A percentile compares a stretch with the other conserved stretches of the same genome.
These are phyloP conservation scores for Magallana gigas DNA, from an alignment of 1,140 invertebrate species.

Conservation along the genomic window DNA sequence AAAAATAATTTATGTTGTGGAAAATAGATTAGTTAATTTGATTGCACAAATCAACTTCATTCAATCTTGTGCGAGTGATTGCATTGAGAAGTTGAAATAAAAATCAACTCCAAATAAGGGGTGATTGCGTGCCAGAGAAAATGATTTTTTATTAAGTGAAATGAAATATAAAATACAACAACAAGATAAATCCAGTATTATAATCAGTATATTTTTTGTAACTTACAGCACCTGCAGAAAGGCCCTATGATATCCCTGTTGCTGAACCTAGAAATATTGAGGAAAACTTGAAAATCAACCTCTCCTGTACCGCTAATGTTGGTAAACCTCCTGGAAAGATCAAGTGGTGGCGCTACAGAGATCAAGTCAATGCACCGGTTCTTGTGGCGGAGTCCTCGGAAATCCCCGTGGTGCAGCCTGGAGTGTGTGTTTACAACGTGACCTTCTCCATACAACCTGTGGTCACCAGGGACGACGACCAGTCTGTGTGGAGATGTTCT, in stretches of 20 bases:
- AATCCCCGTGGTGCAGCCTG: background rate
- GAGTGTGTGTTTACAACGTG: background rate
- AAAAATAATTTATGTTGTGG: too few species aligned
- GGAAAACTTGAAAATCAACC: background rate
- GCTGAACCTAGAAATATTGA: background rate
- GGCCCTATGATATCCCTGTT: background rate
- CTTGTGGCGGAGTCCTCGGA: background rate
- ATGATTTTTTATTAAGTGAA: too few species aligned
- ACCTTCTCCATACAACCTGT: background rate
- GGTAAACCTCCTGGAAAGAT: slow-evolving; percentile 26
- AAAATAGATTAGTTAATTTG: too few species aligned
- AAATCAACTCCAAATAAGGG: too few species aligned
- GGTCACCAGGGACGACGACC: slow-evolving; percentile 7
- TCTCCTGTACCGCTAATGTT: slow-evolving; percentile 3
- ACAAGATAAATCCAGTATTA: too few species aligned
- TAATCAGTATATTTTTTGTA: too few species aligned
- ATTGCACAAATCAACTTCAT: too few species aligned
- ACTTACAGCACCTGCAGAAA: background rate
- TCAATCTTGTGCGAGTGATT: too few species aligned
- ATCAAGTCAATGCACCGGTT: background rate
- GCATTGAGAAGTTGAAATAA: too few species aligned
- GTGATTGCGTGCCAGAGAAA: too few species aligned
- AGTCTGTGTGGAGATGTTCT: slow-evolving; percentile 13
- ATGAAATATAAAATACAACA: too few species aligned
- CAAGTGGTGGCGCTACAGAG: slow-evolving; percentile 30